Evolutionary conservation across 1,140 invertebrate species (phyloP), one percentile per base, ranked within the genome.

Genomic region (Brachionus koreanus): DNA sequence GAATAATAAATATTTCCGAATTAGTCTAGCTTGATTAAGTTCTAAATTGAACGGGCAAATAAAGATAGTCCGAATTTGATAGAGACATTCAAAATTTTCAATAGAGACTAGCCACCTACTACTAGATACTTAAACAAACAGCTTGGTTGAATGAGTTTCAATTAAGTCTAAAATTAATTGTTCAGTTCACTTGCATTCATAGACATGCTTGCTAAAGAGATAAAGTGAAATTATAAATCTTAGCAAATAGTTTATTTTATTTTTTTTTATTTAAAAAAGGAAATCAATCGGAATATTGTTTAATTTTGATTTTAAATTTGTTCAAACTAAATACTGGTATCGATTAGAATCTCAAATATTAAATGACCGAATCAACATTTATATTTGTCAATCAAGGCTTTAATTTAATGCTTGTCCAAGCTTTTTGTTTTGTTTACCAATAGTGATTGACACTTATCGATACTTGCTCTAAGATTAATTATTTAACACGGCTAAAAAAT

Each of bases 101-200:
- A 69, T 69, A 7, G 37, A 65, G 65, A 39, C 65, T 69, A 39
- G 65, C 65, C 65, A 69, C 65, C 65, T 69, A 69, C 65, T 69
- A 69, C 65, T 69, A 33, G 37, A 37, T 12, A 19, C 16, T 69
- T 69, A 69, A 37, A 37, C n/a, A 69, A 37, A 19, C 33, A 69
- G 19, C 65, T 69, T 69, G 65, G 33, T 69, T 69, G 65, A 69
- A 39, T 69, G 65, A 39, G 16, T 69, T 69, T 69, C 65, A 69
- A 69, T 69, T 69, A 23, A 69, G 37, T 37, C 37, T 69, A 12
- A 39, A 69, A 19, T 69, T 39, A 39, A 39, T 69, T 39, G 33
- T 65, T 65, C 37, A 69, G 35, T 69, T 39, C 65, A 69, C 65
- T 69, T 39, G 65, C 65, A 39, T 69, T 39, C 65, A 19, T 69